Conservation (phyloP, 2,113 vertebrate genomes). For the Anolis sagrei region DNA sequence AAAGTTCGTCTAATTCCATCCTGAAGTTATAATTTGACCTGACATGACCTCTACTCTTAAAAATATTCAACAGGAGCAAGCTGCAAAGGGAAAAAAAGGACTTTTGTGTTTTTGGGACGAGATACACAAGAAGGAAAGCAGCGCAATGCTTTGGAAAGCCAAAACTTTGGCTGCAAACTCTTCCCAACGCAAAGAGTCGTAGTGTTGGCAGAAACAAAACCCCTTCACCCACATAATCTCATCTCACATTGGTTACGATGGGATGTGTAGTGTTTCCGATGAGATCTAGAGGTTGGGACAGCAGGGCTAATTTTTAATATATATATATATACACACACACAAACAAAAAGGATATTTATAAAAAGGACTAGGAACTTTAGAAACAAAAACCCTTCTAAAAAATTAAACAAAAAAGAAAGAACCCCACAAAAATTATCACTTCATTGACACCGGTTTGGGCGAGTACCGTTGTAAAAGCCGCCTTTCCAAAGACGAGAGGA, state of each 20-base stretch:
- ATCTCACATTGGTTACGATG: not conserved
- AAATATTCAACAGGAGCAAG: not conserved
- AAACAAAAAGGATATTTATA: not conserved
- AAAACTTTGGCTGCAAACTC: not conserved
- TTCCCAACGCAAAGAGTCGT: not conserved
- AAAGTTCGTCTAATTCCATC: not conserved
- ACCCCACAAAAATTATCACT: constrained; percentile 3
- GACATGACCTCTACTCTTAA: not conserved
- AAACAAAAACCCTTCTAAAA: not conserved
- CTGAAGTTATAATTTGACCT: not conserved
- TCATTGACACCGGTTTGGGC: constrained; percentile 25
- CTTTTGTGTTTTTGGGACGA: fast-evolving
- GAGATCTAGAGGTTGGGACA: not conserved
- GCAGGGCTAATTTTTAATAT: not conserved
- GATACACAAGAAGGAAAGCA: not conserved
- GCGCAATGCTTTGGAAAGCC: no score
- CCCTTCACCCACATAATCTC: no score
- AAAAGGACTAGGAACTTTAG: constrained; percentile 7
- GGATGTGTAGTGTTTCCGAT: not conserved
- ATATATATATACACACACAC: not conserved
- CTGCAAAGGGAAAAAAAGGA: no score
- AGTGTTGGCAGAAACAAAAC: not conserved
- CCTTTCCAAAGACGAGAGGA: no score
- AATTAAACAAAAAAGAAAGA: not conserved
- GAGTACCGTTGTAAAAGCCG: not conserved